A percentile compares a stretch with the other conserved stretches of the same genome.
Evolutionary conservation across 2,888 invertebrate species (phyloP).

Genomic region (Phaedon cochleariae): DNA sequence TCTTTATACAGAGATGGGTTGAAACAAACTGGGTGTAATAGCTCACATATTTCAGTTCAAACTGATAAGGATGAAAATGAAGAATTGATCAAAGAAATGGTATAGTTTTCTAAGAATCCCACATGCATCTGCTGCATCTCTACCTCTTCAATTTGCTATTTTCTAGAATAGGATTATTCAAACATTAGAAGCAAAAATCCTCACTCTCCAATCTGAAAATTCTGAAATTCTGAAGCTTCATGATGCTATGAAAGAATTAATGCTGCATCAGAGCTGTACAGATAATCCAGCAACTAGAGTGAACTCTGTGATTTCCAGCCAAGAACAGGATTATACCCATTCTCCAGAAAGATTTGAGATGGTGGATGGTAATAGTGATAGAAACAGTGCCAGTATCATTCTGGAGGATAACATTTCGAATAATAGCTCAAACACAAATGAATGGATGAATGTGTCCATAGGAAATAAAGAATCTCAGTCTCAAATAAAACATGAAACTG

Average conservation of each 20-base stretch:
- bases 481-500: constrained; percentile 18
- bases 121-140: too few species aligned
- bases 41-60: constrained; percentile 61
- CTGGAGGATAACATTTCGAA: constrained; percentile 57
- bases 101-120: too few species aligned
- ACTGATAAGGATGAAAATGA: constrained; percentile 57
- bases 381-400: constrained; percentile 44
- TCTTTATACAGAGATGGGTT: constrained; percentile 71
- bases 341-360: constrained; percentile 73
- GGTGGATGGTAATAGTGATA: constrained; percentile 55
- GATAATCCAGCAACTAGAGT: background rate
- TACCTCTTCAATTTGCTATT: too few species aligned
- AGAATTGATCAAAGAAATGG: constrained; percentile 52
- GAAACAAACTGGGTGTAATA: constrained; percentile 62
- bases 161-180: constrained; percentile 25
- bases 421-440: constrained; percentile 55
- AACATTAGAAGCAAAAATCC: constrained; percentile 56
- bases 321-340: constrained; percentile 29
- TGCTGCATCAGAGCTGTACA: constrained; percentile 14
- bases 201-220: constrained; percentile 58
- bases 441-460: constrained; percentile 58
- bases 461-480: constrained; percentile 19
- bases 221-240: constrained; percentile 56
- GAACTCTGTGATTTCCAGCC: too few species aligned
- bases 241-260: constrained; percentile 48